A percentile compares a stretch with the other conserved stretches of the same genome.
Evolutionary conservation across 2,888 invertebrate species (phyloP).

Genomic region (Iselma pallidipennis): DNA sequence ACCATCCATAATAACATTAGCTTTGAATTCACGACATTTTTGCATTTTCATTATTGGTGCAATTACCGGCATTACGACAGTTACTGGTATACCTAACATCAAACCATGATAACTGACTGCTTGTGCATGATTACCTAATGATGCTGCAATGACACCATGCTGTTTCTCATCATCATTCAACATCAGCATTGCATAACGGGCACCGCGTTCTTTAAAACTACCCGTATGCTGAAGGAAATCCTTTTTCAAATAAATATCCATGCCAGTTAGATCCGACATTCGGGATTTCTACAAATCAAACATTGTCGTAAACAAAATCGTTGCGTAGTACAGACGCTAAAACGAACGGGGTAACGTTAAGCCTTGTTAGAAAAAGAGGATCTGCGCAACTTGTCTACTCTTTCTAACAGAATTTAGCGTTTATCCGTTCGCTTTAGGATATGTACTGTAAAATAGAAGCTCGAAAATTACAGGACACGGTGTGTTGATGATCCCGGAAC

Average conservation of each 20-base stretch:
- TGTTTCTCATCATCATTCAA: slow-evolving; percentile 71
- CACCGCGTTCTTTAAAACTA: slow-evolving; percentile 95
- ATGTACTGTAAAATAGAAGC: too few relatives aligned
- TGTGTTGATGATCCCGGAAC: slow-evolving; percentile 79
- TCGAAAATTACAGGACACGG: slow-evolving; percentile 83
- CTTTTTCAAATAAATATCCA: slow-evolving; percentile 91
- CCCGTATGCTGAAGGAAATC: slow-evolving; percentile 95
- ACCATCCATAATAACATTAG: slow-evolving; percentile 82
- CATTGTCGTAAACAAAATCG: not conserved
- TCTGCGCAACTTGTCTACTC: too few relatives aligned
- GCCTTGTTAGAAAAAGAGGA: too few relatives aligned
- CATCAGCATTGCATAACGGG: slow-evolving; percentile 80
- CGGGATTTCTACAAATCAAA: slow-evolving; percentile 72
- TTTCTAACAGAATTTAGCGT: too few relatives aligned
- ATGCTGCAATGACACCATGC: slow-evolving; percentile 88
- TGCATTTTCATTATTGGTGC: slow-evolving; percentile 97
- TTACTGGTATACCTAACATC: slow-evolving; percentile 64
- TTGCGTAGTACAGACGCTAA: too few relatives aligned
- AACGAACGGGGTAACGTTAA: too few relatives aligned
- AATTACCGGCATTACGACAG: slow-evolving; percentile 92
- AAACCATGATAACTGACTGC: slow-evolving; percentile 73
- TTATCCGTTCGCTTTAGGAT: too few relatives aligned
- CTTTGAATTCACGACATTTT: slow-evolving; percentile 82
- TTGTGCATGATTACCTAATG: slow-evolving; percentile 92
- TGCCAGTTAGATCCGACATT: slow-evolving; percentile 74